Conservation (phyloP, 2,888 invertebrate genomes). For the Blastobasis adustella region DNA sequence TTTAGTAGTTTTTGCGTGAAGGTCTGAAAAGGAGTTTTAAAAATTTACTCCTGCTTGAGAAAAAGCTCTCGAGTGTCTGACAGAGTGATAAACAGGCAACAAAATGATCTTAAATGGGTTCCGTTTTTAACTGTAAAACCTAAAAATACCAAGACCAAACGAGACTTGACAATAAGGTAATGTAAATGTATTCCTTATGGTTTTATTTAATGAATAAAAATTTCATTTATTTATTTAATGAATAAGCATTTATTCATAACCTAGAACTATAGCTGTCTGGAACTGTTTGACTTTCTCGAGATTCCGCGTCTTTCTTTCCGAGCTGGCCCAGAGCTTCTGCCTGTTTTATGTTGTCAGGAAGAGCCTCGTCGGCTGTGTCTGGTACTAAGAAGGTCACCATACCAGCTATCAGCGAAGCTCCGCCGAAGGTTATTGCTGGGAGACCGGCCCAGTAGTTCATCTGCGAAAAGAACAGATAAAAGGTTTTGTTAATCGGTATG, state of each 20-base stretch:
- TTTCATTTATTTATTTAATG: too few species aligned
- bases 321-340: conserved; percentile 8
- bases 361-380: conserved; percentile 4
- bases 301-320: background rate
- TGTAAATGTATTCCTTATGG: too few species aligned
- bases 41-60: too few species aligned
- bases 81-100: too few species aligned
- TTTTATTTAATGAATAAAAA: too few species aligned
- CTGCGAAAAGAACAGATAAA: conserved; percentile 25
- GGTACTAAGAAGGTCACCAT: conserved; percentile 39
- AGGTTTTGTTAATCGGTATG: background rate
- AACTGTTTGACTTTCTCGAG: background rate
- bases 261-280: background rate
- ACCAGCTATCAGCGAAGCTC: conserved; percentile 39
- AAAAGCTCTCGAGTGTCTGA: too few species aligned
- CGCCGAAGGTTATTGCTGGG: conserved; percentile 46
- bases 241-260: background rate
- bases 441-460: conserved; percentile 50
- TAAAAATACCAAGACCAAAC: too few species aligned
- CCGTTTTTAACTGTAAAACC: too few species aligned
- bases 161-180: too few species aligned
- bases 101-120: too few species aligned
- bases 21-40: too few species aligned
- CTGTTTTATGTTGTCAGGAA: conserved; percentile 12
- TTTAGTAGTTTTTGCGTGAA: too few species aligned